A percentile compares a stretch with the other conserved stretches of the same genome.
These are phyloP conservation scores for Xestia sexstrigata DNA, from an alignment of 2,888 invertebrate species.

Conservation along the genomic window DNA sequence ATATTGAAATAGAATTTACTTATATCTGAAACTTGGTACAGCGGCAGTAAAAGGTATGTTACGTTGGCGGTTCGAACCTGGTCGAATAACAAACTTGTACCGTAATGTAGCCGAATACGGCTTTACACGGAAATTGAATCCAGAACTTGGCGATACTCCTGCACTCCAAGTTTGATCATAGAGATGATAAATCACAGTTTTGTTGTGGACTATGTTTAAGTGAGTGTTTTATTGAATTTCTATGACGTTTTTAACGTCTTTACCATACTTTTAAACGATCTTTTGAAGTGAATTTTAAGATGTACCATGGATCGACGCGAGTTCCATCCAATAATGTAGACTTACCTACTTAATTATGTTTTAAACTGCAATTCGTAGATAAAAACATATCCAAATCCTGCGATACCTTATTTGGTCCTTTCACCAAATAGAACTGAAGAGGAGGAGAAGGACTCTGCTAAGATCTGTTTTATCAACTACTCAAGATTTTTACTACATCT, in stretches of 20 bases:
- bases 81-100: constrained; percentile 73
- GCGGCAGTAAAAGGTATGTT: constrained; percentile 22
- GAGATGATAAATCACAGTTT: constrained; percentile 63
- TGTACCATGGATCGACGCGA: too few species aligned
- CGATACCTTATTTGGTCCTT: neutral
- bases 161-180: constrained; percentile 61
- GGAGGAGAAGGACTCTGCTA: too few species aligned
- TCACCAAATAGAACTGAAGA: too few species aligned
- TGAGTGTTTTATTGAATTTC: constrained; percentile 30
- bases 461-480: neutral
- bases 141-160: constrained; percentile 67
- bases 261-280: neutral
- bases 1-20: constrained; percentile 49
- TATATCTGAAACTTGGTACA: constrained; percentile 45
- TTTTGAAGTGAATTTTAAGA: neutral
- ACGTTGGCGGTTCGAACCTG: constrained; percentile 56
- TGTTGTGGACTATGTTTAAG: constrained; percentile 27
- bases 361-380: neutral
- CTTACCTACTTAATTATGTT: too few species aligned
- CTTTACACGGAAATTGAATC: constrained; percentile 79
- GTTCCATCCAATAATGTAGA: too few species aligned
- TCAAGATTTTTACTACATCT: neutral
- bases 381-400: neutral
- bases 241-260: neutral
- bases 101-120: constrained; percentile 74